A percentile compares a stretch with the other conserved stretches of the same genome.
These are phyloP conservation scores for Taxidea taxus DNA, from an alignment of 2,113 vertebrate species.

Conservation along the genomic window DNA sequence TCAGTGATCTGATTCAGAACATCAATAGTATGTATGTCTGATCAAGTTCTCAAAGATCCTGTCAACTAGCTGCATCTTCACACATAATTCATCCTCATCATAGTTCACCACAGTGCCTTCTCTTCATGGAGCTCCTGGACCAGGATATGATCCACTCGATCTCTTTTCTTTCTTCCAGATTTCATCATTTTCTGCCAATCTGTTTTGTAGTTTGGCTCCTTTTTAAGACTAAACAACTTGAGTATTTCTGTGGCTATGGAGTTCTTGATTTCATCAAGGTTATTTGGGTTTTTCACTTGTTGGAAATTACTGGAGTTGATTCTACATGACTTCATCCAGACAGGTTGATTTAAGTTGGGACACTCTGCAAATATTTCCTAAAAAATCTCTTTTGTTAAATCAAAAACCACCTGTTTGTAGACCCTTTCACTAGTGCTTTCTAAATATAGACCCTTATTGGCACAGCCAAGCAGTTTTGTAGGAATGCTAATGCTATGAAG, in stretches of 20 bases:
- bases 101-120: conserved; percentile 98
- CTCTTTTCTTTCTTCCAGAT: too few species aligned
- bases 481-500: conserved; percentile 80
- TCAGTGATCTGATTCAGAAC: conserved; percentile 90
- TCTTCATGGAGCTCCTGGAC: conserved; percentile 98
- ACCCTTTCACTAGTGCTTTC: conserved; percentile 88
- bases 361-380: conserved; percentile 95
- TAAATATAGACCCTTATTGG: conserved; percentile 81
- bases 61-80: conserved; percentile 98
- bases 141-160: conserved; percentile 45
- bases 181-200: too few species aligned
- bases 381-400: conserved; percentile 95
- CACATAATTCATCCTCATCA: conserved; percentile 95
- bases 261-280: conserved; percentile 89
- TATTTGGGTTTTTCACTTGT: conserved; percentile 87
- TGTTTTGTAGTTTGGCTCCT: too few species aligned
- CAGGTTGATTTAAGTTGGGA: conserved; percentile 89
- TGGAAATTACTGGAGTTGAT: conserved; percentile 87
- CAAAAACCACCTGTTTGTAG: conserved; percentile 96
- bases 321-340: conserved; percentile 93
- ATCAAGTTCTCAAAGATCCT: conserved; percentile 96
- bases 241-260: too few species aligned
- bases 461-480: conserved; percentile 78
- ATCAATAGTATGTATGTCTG: conserved; percentile 95
- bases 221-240: too few species aligned